Evolutionary conservation across 2,888 invertebrate genomes (phyloP).

Genomic region (Hirtodrosophila confusa): DNA sequence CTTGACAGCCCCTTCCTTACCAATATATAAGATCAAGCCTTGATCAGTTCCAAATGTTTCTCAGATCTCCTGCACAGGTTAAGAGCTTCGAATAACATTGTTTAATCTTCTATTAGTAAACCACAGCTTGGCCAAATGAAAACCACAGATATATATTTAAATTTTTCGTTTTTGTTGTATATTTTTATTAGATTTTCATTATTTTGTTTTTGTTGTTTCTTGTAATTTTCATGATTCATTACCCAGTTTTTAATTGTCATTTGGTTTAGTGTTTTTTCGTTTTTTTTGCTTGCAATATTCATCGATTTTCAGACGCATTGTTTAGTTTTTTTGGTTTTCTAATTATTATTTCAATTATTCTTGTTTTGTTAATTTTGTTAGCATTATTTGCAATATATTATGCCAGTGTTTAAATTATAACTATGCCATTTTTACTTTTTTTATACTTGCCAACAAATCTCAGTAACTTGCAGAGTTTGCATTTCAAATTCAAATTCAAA

Average conservation of each 20-base stretch:
- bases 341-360: constrained; percentile 29
- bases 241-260: constrained; percentile 57
- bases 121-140: constrained; percentile 5
- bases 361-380: constrained; percentile 37
- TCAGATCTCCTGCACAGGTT: too few relatives aligned
- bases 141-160: constrained; percentile 15
- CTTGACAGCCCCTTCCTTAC: too few relatives aligned
- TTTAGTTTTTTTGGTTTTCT: constrained; percentile 28
- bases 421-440: constrained; percentile 12
- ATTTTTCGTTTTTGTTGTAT: constrained; percentile 39
- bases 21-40: too few relatives aligned
- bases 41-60: not conserved
- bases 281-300: constrained; percentile 24
- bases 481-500: constrained; percentile 63
- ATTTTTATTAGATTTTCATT: constrained; percentile 52
- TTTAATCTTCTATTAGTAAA: not conserved
- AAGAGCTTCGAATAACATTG: too few relatives aligned
- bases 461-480: constrained; percentile 54
- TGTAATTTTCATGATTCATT: constrained; percentile 54
- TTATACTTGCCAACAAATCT: constrained; percentile 34
- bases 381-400: constrained; percentile 44
- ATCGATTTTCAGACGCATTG: constrained; percentile 25
- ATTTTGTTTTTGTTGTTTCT: constrained; percentile 37
- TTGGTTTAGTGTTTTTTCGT: constrained; percentile 20
- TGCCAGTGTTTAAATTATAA: constrained; percentile 42